Evolutionary conservation across 2,797 vertebrate species (phyloP), one percentile per base, ranked within the genome.

Genomic region (Hylomyscus alleni): DNA sequence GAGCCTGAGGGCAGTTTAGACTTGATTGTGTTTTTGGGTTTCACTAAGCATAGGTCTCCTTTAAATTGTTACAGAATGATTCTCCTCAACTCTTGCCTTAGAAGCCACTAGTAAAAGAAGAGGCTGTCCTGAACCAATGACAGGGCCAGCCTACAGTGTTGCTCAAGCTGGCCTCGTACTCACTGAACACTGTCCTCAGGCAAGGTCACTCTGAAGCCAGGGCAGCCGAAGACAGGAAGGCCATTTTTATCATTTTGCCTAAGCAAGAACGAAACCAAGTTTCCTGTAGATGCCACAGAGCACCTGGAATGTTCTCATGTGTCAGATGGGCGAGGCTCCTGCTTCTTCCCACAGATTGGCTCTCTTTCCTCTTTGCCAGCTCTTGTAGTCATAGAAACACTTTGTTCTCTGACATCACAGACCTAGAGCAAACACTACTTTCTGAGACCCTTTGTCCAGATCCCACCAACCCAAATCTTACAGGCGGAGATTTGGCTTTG

Each of bases 11-110:
- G 20, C 62, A 69, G 37, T 50, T 95, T 31, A 90, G 40, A 81
- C 31, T 75, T 76, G 31, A 13, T 91, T 82, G 75, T 44, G 26
- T 83, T 93, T 93, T 91, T 75, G 78, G 72, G 52, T 93, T 94
- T 92, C 81, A 76, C 50, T 9, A 47, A 82, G 56, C 89, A 54
- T 90, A 91, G 34, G 37, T 81, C 90, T 94, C n/a, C 17, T 52
- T 92, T 77, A 34, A 87, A 47, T 95, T 14, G 60, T 89, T 69
- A 34, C 24, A 13, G 40, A 85, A 60, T 69, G 69, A 50, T 60
- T 81, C 56, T 90, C 90, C 31, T 91, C 56, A 84, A 65, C 85
- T 89, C 47, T 93, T 91, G 20, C 24, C 44, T 20, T 4, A 62
- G 88, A 83, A 44, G 34, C 54, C 77, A 26, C 83, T 37, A 72